These are phyloP conservation scores for Ditylenchus dipsaci DNA, from an alignment of 1,140 invertebrate species.

Conservation along the genomic window DNA sequence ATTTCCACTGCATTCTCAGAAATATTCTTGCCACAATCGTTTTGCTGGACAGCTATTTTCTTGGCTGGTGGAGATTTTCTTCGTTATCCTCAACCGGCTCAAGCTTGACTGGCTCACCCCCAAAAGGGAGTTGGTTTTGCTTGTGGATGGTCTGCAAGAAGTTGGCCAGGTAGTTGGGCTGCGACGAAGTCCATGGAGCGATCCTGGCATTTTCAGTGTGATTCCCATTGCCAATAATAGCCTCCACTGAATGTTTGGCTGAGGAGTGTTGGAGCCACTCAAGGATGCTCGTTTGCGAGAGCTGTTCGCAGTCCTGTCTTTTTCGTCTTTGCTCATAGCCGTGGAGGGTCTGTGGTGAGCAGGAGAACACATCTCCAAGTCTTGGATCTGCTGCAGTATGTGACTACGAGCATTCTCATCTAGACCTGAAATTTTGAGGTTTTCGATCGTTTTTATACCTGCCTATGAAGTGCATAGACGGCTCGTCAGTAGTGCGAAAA, in stretches of 20 bases:
- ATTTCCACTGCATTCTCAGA: neutral
- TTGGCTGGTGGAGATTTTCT: neutral
- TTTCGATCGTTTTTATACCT: no score
- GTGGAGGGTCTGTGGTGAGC: neutral
- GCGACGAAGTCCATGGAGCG: no score
- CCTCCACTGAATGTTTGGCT: neutral
- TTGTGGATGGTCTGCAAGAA: no score
- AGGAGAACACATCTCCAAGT: slow-evolving; percentile 1
- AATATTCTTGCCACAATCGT: neutral
- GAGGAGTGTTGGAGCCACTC: neutral
- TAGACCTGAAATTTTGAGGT: neutral
- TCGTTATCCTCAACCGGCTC: neutral
- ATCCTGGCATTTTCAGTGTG: neutral
- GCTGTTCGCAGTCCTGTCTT: neutral
- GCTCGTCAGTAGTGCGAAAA: no score
- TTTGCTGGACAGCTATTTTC: neutral
- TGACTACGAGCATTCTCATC: neutral
- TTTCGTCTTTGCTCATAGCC: neutral
- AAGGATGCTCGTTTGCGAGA: neutral
- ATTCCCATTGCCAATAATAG: neutral
- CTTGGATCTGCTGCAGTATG: neutral
- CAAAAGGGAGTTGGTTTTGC: no score
- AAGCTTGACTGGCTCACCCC: neutral
- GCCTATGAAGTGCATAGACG: no score
- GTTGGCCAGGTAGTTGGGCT: no score